Conservation (phyloP, 2,888 invertebrate species). For the Hesperia comma region DNA sequence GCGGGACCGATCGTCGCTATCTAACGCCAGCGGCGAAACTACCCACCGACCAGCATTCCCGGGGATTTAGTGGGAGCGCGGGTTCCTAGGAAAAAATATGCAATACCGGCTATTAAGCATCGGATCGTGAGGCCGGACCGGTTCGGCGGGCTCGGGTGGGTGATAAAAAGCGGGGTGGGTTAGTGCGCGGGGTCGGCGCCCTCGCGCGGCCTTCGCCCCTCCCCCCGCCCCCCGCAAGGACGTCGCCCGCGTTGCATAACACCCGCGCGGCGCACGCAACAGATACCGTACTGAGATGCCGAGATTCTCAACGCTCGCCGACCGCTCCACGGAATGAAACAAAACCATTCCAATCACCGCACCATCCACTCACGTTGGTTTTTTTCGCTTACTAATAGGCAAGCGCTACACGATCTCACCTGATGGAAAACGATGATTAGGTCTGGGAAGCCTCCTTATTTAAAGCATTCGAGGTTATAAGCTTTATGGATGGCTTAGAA, state of each 20-base stretch:
- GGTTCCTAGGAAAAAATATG: slow-evolving; percentile 35
- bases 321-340: slow-evolving; percentile 57
- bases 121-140: slow-evolving; percentile 19
- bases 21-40: slow-evolving; percentile 24
- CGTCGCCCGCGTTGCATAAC: slow-evolving; percentile 79
- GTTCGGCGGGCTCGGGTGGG: slow-evolving; percentile 37
- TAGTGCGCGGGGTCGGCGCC: slow-evolving; percentile 64
- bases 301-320: slow-evolving; percentile 40
- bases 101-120: slow-evolving; percentile 24
- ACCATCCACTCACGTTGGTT: slow-evolving; percentile 1
- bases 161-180: slow-evolving; percentile 51
- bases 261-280: slow-evolving; percentile 59
- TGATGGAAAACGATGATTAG: not conserved
- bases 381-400: slow-evolving; percentile 5
- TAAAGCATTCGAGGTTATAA: not conserved
- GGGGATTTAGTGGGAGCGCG: slow-evolving; percentile 13
- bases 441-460: not conserved
- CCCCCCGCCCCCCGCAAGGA: slow-evolving; percentile 66
- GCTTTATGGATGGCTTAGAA: too few relatives aligned
- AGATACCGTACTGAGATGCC: slow-evolving; percentile 69
- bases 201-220: slow-evolving; percentile 74
- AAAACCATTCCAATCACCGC: slow-evolving; percentile 47
- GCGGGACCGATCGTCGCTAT: slow-evolving; percentile 12
- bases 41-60: slow-evolving; percentile 22
- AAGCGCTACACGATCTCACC: slow-evolving; percentile 4